Evolutionary conservation across 1,140 invertebrate genomes (phyloP), one percentile per base, ranked within the genome.

Genomic region (Gerris buenoi): DNA sequence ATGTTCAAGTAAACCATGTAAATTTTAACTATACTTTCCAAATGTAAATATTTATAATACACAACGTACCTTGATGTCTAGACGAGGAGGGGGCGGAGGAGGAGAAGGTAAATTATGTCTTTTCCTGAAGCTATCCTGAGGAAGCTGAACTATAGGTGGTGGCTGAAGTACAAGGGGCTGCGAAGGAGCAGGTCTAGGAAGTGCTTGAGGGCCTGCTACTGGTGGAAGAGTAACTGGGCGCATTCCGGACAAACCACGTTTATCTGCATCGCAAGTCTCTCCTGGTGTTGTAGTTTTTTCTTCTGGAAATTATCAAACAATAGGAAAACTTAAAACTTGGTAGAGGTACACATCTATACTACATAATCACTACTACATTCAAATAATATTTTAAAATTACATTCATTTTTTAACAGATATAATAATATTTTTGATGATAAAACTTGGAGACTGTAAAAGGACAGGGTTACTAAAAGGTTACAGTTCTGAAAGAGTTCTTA

Each of bases 211-310:
- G 59, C 78, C 76, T 61, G 80, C 78, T 63, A 83, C 80, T 10
- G 83, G 81, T 1, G 81, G 81, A 26, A 85, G 69, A 10, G 80
- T 85, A 18, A 91, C 75, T 2, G 89, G 89, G 68, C 89, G 80
- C 29, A 87, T 80, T 14, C 88, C 89, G 62, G 88, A 86, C 69
- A 91, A 78, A 27, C 89, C 89, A 61, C 82, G 83, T 65, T 85
- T 79, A 10, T 85, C 83, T 0, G 84, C 83, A 79, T 90, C 86
- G 0, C 88, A 86, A 71, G 84, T 79, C 79, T 92, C 89, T 1
- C 86, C 86, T 0, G 86, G 85, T 1, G 85, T 85, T 73, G 18
- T 10, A 46, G 5, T 46, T 18, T 46, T 46, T 46, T 87, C 86
- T 1, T 46, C 33, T 46, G 33, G 5, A 46, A 46, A 46, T 10